Percentiles rank a stretch among this genome's conserved stretches.
These are phyloP conservation scores for Labrus mixtus DNA, from an alignment of 2,113 vertebrate genomes.

Conservation along the genomic window DNA sequence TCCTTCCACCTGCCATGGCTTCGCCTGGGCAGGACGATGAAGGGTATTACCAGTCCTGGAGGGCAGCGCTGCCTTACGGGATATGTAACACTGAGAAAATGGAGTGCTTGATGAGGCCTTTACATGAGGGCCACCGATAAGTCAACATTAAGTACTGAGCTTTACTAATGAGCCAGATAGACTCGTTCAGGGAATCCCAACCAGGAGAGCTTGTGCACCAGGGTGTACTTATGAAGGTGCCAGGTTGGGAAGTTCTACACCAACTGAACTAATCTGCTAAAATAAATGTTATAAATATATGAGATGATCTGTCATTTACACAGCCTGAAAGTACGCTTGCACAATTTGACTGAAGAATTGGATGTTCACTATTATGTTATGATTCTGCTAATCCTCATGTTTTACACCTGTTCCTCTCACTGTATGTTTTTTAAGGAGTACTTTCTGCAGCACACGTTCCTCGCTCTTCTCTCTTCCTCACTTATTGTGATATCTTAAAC, in stretches of 20 bases:
- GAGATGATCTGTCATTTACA: too few relatives aligned
- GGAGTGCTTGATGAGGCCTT: conserved; percentile 40
- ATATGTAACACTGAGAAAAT: conserved; percentile 41
- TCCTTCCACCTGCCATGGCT: conserved; percentile 79
- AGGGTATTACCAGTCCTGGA: conserved; percentile 71
- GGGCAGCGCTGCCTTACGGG: conserved; percentile 59
- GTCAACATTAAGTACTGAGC: conserved; percentile 57
- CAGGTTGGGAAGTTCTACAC: background rate
- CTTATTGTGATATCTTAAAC: too few relatives aligned
- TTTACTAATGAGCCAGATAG: conserved; percentile 64
- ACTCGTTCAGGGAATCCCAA: conserved; percentile 44
- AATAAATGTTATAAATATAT: too few relatives aligned
- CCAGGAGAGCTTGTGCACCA: background rate
- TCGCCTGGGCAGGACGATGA: conserved; percentile 75
- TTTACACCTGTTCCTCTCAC: too few relatives aligned
- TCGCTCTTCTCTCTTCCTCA: too few relatives aligned
- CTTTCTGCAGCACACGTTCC: background rate
- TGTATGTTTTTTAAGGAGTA: too few relatives aligned
- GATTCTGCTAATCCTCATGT: too few relatives aligned
- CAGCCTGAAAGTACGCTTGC: too few relatives aligned
- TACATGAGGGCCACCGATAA: conserved; percentile 46
- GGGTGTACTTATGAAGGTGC: conserved; percentile 9
- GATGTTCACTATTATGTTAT: too few relatives aligned
- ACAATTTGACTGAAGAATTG: too few relatives aligned
- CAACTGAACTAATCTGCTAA: background rate